These are phyloP conservation scores for Montipora efflorescens DNA, from an alignment of 64 coral and sea anemone species.

Conservation along the genomic window DNA sequence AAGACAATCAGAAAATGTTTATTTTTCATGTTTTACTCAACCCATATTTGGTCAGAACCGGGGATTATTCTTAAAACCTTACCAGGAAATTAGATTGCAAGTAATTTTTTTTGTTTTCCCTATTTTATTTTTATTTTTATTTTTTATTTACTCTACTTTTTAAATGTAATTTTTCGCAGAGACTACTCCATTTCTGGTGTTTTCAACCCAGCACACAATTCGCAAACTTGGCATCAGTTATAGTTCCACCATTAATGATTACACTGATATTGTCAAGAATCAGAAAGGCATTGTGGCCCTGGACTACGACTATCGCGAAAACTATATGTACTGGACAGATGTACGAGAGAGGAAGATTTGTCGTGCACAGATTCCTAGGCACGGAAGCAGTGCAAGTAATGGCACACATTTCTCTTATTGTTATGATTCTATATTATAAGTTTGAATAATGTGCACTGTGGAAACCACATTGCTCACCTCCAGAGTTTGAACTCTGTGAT, in stretches of 20 bases:
- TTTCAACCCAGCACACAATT: slow-evolving; percentile 72
- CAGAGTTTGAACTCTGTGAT: too few relatives aligned
- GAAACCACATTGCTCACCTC: too few relatives aligned
- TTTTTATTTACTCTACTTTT: not conserved
- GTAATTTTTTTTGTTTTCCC: not conserved
- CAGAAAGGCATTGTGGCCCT: slow-evolving; percentile 69
- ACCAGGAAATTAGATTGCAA: not conserved
- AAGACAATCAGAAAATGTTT: too few relatives aligned
- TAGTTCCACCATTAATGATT: not conserved
- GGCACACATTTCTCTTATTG: not conserved
- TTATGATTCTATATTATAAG: too few relatives aligned
- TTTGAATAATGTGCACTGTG: too few relatives aligned
- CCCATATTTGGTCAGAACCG: too few relatives aligned
- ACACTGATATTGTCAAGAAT: slow-evolving; percentile 9
- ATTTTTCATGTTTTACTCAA: too few relatives aligned
- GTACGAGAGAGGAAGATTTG: slow-evolving; percentile 63
- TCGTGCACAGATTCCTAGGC: slow-evolving; percentile 38
- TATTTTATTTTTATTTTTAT: not conserved
- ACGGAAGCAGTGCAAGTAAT: not conserved
- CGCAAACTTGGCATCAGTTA: slow-evolving; percentile 54
- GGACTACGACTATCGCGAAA: slow-evolving; percentile 70
- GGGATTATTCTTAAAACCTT: too few relatives aligned
- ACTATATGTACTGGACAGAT: slow-evolving; percentile 84
- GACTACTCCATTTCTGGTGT: slow-evolving; percentile 65
- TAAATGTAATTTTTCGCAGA: not conserved